phyloP scores from a whole-genome alignment of 2,888 invertebrate species.

The Melinopterus prodromus region DNA sequence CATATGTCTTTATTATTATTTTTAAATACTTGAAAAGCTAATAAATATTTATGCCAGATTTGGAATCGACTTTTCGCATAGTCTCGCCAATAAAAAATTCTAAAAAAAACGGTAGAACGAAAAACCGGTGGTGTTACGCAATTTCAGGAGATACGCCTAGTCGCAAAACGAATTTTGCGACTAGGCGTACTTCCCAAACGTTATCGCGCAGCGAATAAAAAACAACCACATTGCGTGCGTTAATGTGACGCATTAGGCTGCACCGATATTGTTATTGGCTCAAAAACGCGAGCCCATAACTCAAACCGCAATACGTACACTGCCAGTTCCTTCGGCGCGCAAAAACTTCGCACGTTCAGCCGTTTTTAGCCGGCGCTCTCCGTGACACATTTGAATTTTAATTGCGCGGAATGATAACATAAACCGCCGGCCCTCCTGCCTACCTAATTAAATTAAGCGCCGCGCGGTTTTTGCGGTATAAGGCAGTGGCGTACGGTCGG shows the following conservation, averaged over 20 bases:
- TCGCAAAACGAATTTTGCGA: no score
- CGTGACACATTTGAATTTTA: slow-evolving; percentile 4
- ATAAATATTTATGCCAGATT: no score
- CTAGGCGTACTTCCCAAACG: no score
- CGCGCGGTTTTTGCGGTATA: neutral
- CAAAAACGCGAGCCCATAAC: neutral
- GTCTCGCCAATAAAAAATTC: no score
- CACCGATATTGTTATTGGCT: neutral
- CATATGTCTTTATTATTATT: no score
- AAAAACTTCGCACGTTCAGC: neutral
- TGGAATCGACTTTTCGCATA: no score
- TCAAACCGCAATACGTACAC: neutral
- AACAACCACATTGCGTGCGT: neutral
- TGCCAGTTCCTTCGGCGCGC: neutral
- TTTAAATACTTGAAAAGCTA: no score
- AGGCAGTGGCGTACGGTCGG: neutral
- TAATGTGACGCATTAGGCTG: neutral
- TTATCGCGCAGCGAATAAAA: neutral
- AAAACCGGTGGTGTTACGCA: no score
- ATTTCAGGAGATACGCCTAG: no score
- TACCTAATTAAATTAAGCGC: neutral
- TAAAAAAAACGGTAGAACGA: no score
- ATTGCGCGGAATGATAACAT: neutral
- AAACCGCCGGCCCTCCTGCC: neutral
- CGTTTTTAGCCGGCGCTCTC: neutral